These are phyloP conservation scores for Andrena hattorfiana DNA, from an alignment of 2,888 invertebrate species.

Conservation along the genomic window DNA sequence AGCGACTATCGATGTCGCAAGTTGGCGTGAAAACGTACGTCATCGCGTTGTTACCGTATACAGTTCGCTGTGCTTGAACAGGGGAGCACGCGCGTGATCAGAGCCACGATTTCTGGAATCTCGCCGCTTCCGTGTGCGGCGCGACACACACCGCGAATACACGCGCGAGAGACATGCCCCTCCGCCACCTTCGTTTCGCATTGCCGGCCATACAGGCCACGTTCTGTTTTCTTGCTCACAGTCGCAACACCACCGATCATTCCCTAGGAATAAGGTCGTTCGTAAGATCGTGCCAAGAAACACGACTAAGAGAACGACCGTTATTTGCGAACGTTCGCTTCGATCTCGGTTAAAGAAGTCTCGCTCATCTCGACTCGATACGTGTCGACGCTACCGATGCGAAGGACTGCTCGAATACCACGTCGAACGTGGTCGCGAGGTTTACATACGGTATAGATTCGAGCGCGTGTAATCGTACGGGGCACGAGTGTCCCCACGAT, in stretches of 20 bases:
- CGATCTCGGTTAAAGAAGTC: constrained; percentile 12
- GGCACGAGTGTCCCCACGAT: constrained; percentile 5
- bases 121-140: constrained; percentile 57
- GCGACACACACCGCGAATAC: constrained; percentile 42
- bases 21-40: constrained; percentile 20
- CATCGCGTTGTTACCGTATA: constrained; percentile 19
- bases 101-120: constrained; percentile 47
- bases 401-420: constrained; percentile 1
- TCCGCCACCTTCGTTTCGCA: constrained; percentile 72
- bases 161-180: constrained; percentile 62
- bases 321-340: constrained; percentile 46
- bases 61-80: constrained; percentile 10
- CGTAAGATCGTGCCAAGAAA: constrained; percentile 55
- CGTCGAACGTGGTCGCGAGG: not conserved
- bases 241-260: constrained; percentile 57
- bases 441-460: constrained; percentile 23
- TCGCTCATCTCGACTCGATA: not conserved
- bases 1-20: not conserved
- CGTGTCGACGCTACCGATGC: not conserved
- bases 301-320: constrained; percentile 26
- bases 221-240: constrained; percentile 70
- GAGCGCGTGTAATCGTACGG: not conserved
- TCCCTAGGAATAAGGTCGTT: constrained; percentile 65
- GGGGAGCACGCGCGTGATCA: constrained; percentile 9
- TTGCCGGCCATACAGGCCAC: constrained; percentile 77